phyloP scores from a whole-genome alignment of 2,888 invertebrate genomes.

The Zonitis immaculata region DNA sequence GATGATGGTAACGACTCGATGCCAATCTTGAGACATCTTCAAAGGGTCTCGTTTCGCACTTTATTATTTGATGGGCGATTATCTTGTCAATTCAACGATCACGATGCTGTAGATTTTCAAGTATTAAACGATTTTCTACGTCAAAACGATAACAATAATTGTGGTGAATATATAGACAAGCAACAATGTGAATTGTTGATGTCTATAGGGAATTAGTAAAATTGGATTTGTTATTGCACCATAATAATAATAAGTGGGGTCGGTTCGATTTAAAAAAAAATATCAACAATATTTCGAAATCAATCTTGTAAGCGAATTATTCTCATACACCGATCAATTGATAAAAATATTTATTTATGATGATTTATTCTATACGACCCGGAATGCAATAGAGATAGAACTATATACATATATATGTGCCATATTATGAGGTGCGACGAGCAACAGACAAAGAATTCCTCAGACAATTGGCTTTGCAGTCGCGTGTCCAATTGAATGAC shows the following conservation, averaged over 20 bases:
- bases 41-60: slow-evolving; percentile 10
- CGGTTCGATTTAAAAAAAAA: no score
- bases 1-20: neutral
- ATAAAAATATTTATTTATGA: no score
- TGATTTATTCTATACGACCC: no score
- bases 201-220: neutral
- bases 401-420: slow-evolving; percentile 22
- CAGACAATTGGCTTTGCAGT: slow-evolving; percentile 25
- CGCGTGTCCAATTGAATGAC: slow-evolving; percentile 36
- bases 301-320: no score
- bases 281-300: neutral
- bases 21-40: neutral
- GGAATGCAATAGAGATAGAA: slow-evolving; percentile 23
- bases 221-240: neutral
- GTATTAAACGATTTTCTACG: neutral
- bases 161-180: neutral
- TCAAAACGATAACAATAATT: neutral
- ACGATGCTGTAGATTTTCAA: neutral
- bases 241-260: no score
- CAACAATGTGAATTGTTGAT: neutral
- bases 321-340: no score
- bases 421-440: slow-evolving; percentile 21
- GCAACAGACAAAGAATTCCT: slow-evolving; percentile 21
- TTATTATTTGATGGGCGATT: slow-evolving; percentile 15
- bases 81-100: slow-evolving; percentile 13